These are phyloP conservation scores for Pocota personata DNA, from an alignment of 2,888 invertebrate species.

Conservation along the genomic window DNA sequence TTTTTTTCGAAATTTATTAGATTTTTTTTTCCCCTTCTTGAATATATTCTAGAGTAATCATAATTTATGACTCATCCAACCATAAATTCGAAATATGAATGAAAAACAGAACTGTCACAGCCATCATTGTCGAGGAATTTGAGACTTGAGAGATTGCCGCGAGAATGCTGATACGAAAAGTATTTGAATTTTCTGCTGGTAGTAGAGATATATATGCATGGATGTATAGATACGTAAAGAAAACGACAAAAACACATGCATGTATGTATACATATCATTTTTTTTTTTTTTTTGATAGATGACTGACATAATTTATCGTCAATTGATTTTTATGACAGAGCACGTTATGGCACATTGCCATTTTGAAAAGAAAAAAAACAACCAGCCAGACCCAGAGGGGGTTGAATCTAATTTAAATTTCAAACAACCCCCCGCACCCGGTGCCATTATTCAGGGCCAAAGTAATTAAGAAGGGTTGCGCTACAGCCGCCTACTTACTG, in stretches of 20 bases:
- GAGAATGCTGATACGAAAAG: conserved; percentile 39
- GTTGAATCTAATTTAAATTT: conserved; percentile 70
- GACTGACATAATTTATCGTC: conserved; percentile 71
- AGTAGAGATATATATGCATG: neutral
- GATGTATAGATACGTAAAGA: neutral
- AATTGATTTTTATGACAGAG: conserved; percentile 72
- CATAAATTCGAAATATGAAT: conserved; percentile 65
- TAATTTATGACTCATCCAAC: conserved; percentile 66
- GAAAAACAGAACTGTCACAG: conserved; percentile 43
- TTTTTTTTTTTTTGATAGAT: conserved; percentile 54
- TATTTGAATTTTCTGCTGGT: conserved; percentile 43
- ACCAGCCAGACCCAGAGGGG: conserved; percentile 2
- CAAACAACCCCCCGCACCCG: conserved; percentile 34
- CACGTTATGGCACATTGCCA: conserved; percentile 69
- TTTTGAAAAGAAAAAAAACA: conserved; percentile 39
- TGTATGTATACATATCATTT: neutral
- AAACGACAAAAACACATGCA: neutral
- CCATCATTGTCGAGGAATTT: conserved; percentile 2
- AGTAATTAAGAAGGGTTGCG: conserved; percentile 74
- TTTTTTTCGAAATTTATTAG: conserved; percentile 30
- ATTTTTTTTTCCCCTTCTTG: neutral
- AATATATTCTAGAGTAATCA: conserved; percentile 48
- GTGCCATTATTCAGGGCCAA: conserved; percentile 73
- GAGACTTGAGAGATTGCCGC: conserved; percentile 49
- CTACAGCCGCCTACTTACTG: conserved; percentile 15